Evolutionary conservation across 1,140 invertebrate genomes (phyloP), one percentile per base, ranked within the genome.

Genomic region (Chironomus tepperi): DNA sequence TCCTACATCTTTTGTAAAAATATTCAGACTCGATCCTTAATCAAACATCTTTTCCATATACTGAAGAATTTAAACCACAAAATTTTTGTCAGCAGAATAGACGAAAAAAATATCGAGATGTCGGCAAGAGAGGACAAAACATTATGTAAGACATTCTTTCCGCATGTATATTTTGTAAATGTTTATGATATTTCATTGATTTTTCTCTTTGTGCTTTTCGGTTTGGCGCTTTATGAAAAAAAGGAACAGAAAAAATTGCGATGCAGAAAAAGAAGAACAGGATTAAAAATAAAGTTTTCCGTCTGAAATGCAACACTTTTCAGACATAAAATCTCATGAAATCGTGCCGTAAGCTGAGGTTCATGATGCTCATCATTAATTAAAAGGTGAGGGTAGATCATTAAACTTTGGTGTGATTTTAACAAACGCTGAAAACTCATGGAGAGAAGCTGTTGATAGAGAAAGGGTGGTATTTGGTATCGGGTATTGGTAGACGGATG

Each of bases 151-250:
- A 15, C 47, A n/a, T n/a, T 57, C n/a, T 57, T 57, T 15, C 10
- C 47, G n/a, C 47, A 57, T 57, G 47, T 15, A 57, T 12, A 5
- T 57, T 15, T 57, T 15, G n/a, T 57, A 57, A 5, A 57, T 57
- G 47, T 57, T 57, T 57, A 57, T 57, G 47, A 47, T n/a, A n/a
- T 57, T 15, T 15, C 47, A 57, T 57, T 57, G 47, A 57, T 57
- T 57, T 57, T 57, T 47, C 43, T 34, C 24, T 5, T 34, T 34
- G 24, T 34, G 24, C 24, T 34, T 34, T 34, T 34, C 24, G 5
- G 24, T 34, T 34, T 34, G 24, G 24, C 12, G 12, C 47, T 57
- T 57, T n/a, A 15, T n/a, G 12, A n/a, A 57, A 34, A n/a, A 15
- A 57, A 57, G 47, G 12, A n/a, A 57, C 3, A 15, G n/a, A 57